Percentiles rank a stretch among this genome's conserved stretches.
phyloP scores from a whole-genome alignment of 2,113 vertebrate genomes.

The Phalacrocorax aristotelis region DNA sequence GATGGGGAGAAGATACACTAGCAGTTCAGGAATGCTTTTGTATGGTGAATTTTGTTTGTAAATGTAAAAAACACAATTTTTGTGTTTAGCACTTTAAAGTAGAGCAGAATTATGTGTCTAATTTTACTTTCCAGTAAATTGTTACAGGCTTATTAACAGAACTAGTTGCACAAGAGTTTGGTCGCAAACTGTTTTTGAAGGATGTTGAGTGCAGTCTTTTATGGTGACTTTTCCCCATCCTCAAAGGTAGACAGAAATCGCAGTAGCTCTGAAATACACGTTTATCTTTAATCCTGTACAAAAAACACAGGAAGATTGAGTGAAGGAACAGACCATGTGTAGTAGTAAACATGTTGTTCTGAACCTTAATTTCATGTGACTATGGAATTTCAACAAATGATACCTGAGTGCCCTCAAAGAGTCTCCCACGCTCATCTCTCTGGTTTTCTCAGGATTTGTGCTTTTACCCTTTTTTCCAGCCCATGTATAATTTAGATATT shows the following conservation, averaged over 20 bases:
- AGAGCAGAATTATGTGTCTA: background rate
- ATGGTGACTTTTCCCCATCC: background rate
- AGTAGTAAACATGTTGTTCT: background rate
- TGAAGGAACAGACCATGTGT: background rate
- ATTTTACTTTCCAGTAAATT: background rate
- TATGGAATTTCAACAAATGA: background rate
- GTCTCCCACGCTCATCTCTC: background rate
- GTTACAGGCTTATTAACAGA: background rate
- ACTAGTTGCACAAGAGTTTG: background rate
- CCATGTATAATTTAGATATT: background rate
- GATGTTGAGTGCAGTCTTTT: background rate
- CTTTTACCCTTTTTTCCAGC: background rate
- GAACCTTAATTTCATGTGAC: background rate
- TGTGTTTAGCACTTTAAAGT: background rate
- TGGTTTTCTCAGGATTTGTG: background rate
- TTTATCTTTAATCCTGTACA: background rate
- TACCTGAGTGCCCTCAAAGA: background rate
- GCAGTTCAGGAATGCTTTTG: background rate
- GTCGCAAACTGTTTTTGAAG: background rate
- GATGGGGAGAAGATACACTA: background rate
- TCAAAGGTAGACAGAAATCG: background rate
- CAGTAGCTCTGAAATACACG: background rate
- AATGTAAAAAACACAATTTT: background rate
- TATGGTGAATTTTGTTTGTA: background rate
- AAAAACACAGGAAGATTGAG: background rate